Conservation (phyloP, 2,113 vertebrate species). For the Isurus oxyrinchus region DNA sequence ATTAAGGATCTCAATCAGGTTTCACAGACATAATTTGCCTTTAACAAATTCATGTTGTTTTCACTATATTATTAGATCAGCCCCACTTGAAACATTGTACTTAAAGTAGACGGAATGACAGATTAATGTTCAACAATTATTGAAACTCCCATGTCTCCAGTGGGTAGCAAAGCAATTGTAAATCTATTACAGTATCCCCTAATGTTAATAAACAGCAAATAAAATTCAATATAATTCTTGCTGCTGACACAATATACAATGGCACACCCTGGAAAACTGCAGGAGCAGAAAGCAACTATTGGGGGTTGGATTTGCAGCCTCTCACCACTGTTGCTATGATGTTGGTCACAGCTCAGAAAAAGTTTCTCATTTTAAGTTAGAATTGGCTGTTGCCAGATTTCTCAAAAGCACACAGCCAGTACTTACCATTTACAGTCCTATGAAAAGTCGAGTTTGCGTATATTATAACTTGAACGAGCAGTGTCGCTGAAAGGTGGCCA, state of each 20-base stretch:
- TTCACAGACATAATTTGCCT: neutral
- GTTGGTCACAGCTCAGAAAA: neutral
- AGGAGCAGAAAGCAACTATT: neutral
- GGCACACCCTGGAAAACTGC: neutral
- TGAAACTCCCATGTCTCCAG: neutral
- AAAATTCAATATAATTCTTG: neutral
- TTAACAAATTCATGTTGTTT: neutral
- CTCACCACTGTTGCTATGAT: neutral
- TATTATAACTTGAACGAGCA: conserved; percentile 77
- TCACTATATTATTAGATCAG: neutral
- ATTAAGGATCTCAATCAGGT: neutral
- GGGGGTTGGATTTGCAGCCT: neutral
- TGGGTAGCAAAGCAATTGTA: neutral
- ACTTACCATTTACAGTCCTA: conserved; percentile 61
- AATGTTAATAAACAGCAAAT: neutral
- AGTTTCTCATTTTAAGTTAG: neutral
- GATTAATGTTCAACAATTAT: neutral
- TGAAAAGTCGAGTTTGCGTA: conserved; percentile 58
- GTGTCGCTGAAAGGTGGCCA: conserved; percentile 49
- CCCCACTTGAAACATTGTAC: neutral
- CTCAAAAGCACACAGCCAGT: neutral
- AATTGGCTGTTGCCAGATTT: neutral
- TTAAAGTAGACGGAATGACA: neutral
- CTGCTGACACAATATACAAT: neutral
- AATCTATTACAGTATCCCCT: neutral